phyloP scores from a whole-genome alignment of 2,797 vertebrate species.

The Pseudopleuronectes americanus region DNA sequence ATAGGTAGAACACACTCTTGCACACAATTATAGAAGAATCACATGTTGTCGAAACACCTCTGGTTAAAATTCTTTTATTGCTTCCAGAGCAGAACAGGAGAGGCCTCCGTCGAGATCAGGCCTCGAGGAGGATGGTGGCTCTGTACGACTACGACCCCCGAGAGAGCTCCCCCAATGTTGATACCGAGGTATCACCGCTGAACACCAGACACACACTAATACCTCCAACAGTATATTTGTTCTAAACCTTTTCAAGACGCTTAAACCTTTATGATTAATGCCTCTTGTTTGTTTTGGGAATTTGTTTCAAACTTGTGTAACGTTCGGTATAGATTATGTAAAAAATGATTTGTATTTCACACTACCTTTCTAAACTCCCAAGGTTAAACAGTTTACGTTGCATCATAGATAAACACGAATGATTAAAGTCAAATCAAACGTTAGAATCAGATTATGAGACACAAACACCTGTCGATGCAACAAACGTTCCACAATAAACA shows the following conservation, averaged over 20 bases:
- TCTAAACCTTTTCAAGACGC: neutral
- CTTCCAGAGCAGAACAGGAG: constrained; percentile 88
- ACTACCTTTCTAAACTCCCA: too few relatives aligned
- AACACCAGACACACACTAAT: neutral
- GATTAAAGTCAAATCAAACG: too few relatives aligned
- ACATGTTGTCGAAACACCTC: neutral
- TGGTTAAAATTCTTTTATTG: constrained; percentile 15
- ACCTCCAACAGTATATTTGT: neutral
- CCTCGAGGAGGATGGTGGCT: constrained; percentile 93
- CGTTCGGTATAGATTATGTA: too few relatives aligned
- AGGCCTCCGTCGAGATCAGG: constrained; percentile 81
- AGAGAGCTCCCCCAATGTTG: constrained; percentile 97
- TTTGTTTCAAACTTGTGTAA: neutral
- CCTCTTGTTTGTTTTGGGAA: neutral
- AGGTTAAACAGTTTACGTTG: too few relatives aligned
- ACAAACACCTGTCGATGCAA: too few relatives aligned
- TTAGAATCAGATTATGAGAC: too few relatives aligned
- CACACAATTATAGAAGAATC: too few relatives aligned
- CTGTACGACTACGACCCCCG: constrained; percentile 96
- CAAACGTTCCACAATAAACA: too few relatives aligned
- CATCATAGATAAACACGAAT: too few relatives aligned
- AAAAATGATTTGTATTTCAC: too few relatives aligned
- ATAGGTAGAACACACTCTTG: constrained; percentile 81
- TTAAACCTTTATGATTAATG: too few relatives aligned
- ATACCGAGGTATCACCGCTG: constrained; percentile 89